phyloP scores from a whole-genome alignment of 2,888 invertebrate genomes.

The Nebria salina region DNA sequence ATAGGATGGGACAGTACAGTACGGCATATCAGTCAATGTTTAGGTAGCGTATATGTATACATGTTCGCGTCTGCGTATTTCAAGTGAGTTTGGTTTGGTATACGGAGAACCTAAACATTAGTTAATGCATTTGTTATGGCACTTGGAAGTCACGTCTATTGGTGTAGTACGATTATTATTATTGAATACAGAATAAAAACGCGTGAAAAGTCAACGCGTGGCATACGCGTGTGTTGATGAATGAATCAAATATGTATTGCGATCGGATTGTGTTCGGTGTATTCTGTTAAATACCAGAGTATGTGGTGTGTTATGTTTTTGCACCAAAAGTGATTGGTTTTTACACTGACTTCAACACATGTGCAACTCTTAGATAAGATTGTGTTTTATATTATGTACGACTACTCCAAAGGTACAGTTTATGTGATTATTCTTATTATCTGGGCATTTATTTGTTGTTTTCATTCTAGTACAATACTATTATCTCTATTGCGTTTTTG shows the following conservation, averaged over 20 bases:
- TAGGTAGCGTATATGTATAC: conserved; percentile 23
- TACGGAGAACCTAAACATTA: conserved; percentile 45
- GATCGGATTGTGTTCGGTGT: conserved; percentile 17
- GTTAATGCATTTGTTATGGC: conserved; percentile 41
- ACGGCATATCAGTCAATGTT: conserved; percentile 32
- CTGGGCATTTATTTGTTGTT: background rate
- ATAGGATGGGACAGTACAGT: too few relatives aligned
- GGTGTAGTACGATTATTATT: background rate
- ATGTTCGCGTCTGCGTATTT: conserved; percentile 38
- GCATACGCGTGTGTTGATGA: conserved; percentile 16
- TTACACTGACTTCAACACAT: conserved; percentile 38
- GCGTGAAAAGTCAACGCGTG: background rate
- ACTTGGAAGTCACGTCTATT: conserved; percentile 7
- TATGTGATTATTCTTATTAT: background rate
- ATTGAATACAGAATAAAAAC: background rate
- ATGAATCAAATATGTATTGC: conserved; percentile 19
- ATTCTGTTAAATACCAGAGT: conserved; percentile 23
- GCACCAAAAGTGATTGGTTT: conserved; percentile 25
- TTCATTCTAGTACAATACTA: background rate
- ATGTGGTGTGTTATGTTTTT: conserved; percentile 14
- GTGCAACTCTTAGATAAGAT: conserved; percentile 36
- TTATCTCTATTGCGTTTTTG: conserved; percentile 3
- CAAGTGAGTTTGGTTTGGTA: conserved; percentile 14
- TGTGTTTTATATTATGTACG: conserved; percentile 26
- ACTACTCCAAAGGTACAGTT: conserved; percentile 28